Conservation (phyloP, 64 coral and sea anemone genomes). For the Stichodactyla helianthus region DNA sequence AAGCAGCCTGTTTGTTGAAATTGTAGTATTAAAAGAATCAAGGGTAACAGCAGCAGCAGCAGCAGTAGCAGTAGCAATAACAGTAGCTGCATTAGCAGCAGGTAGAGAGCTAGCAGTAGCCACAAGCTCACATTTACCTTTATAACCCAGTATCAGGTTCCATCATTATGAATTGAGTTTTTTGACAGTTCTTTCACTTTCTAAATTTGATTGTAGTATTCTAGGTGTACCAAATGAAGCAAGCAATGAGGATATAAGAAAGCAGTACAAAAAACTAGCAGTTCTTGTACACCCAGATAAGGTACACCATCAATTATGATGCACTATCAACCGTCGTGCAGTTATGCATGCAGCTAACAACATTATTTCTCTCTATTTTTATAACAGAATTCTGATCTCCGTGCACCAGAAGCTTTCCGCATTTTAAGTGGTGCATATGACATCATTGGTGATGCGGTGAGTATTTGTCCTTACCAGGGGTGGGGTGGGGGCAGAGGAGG, state of each 20-base stretch:
- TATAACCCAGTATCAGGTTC: no score
- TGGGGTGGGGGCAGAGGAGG: no score
- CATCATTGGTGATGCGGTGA: slow-evolving; percentile 63
- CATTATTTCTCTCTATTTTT: not conserved
- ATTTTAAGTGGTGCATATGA: slow-evolving; percentile 78
- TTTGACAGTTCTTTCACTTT: no score
- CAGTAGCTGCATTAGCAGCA: no score
- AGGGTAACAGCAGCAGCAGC: no score
- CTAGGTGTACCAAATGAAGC: slow-evolving; percentile 63
- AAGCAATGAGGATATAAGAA: slow-evolving; percentile 71
- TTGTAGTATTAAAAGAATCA: no score
- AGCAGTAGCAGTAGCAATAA: no score
- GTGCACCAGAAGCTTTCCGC: slow-evolving; percentile 72
- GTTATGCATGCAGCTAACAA: not conserved
- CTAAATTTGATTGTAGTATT: slow-evolving; percentile 41
- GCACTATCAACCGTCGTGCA: not conserved
- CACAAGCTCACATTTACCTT: no score
- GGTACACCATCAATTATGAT: slow-evolving; percentile 14
- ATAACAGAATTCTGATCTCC: slow-evolving; percentile 51
- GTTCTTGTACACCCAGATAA: slow-evolving; percentile 87
- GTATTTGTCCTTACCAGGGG: not conserved
- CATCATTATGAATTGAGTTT: no score
- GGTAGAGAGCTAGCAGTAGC: no score
- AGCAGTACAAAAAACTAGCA: slow-evolving; percentile 78
- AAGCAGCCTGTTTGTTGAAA: no score